These are phyloP conservation scores for Rousettus leschenaultii DNA, from an alignment of 2,113 vertebrate species.

Conservation along the genomic window DNA sequence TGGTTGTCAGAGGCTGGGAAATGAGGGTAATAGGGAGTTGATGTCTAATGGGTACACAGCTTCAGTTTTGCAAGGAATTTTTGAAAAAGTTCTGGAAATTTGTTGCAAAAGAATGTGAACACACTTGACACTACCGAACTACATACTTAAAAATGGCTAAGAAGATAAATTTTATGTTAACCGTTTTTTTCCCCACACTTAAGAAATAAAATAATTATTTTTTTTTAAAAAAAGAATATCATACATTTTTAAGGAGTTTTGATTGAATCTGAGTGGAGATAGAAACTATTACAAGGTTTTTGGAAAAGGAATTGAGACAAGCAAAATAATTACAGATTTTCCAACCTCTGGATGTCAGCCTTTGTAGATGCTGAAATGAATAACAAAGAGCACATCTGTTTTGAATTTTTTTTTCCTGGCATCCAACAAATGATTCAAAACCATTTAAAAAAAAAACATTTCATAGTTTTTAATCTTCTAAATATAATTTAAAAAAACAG, in stretches of 20 bases:
- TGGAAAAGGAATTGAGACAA: neutral
- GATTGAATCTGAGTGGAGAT: neutral
- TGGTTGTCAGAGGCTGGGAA: no score
- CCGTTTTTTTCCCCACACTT: neutral
- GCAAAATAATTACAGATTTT: neutral
- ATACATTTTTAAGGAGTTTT: neutral
- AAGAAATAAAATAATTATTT: neutral
- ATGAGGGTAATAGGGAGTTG: rapidly evolving
- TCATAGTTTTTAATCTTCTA: neutral
- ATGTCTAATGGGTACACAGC: no score
- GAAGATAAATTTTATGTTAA: neutral
- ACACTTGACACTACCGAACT: neutral
- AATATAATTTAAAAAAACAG: neutral
- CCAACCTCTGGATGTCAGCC: neutral
- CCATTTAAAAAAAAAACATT: neutral
- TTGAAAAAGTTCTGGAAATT: neutral
- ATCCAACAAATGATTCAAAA: neutral
- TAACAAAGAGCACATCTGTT: neutral
- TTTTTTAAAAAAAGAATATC: neutral
- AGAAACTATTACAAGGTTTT: neutral
- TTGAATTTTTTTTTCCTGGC: neutral
- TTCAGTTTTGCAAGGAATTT: neutral
- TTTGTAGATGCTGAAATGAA: rapidly evolving
- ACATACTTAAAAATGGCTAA: neutral
- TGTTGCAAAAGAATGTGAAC: neutral